Evolutionary conservation across 2,888 invertebrate genomes (phyloP), one percentile per base, ranked within the genome.

Genomic region (Caenorhabditis sp.): DNA sequence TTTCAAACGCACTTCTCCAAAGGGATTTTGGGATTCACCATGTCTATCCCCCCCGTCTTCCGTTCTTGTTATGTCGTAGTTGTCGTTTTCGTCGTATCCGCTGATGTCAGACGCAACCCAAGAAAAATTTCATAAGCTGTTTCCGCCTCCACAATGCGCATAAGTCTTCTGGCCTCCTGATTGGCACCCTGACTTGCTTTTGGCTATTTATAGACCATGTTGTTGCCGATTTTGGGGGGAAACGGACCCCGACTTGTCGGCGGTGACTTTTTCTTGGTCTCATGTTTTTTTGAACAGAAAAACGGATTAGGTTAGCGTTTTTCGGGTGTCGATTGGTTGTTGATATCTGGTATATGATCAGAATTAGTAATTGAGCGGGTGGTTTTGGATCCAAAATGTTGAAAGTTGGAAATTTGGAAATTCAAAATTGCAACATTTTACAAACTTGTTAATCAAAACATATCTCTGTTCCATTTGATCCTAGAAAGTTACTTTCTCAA

Each of bases 141-240:
- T 76, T 76, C 76, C 76, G 76, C 76, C 76, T 76, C 60, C 76
- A 76, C 76, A 74, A 76, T 56, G 56, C 37, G 60, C 50, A 35
- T 40, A 53, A 62, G 28, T 53, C 65, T 37, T 65, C 58, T 56
- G 40, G 13, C 51, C 15, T 56, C 51, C 76, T 76, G 76, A 76
- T 76, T 76, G 76, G 76, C 58, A 15, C 13, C 40, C 5, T 4
- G 32, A 32, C 60, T 1, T n/a, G n/a, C n/a, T n/a, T n/a, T 6
- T 6, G 5, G 50, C 67, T 76, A 76, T 76, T 76, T 76, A 51
- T 76, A 76, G 76, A 58, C 56, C 60, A 58, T 61, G 67, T 61
- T 37, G 3, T 76, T n/a, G n/a, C n/a, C n/a, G n/a, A n/a, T n/a
- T n/a, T n/a, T n/a, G n/a, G n/a, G 61, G 61, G 65, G 44, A 35